Evolutionary conservation across 2,113 vertebrate species (phyloP), one percentile per base, ranked within the genome.

Genomic region (Rhinopomastus cyanomelas): DNA sequence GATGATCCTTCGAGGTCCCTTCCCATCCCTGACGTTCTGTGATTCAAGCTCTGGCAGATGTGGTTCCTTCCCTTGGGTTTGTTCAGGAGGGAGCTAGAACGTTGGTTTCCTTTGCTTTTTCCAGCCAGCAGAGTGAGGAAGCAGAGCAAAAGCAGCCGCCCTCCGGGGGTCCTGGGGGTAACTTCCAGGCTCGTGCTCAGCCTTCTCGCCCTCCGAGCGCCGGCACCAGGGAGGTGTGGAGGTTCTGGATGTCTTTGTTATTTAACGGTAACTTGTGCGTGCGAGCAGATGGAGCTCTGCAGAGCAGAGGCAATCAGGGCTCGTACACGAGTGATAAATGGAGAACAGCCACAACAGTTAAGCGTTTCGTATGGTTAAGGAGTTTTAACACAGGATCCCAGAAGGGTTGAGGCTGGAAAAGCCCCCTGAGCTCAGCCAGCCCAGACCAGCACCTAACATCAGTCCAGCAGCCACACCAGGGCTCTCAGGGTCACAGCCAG

Each of bases 81-180:
- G 74, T 55, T 90, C 83, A 71, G 72, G 86, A 95, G 56, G 49
- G 94, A 82, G 95, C 77, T 52, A 34, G 22, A 46, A 66, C 46
- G 29, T 21, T 64, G 61, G 89, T 13, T 36, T 13, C 20, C 79
- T 85, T 55, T n/a, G 19, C 30, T 66, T 57, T 85, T 79, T 90
- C 68, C n/a, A 29, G 51, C n/a, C n/a, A 62, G n/a, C 61, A 59
- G 48, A 88, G 68, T 82, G 56, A 93, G 69, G 66, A 39, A 73
- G 48, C 49, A n/a, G 11, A 56, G 44, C 52, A 67, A 80, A 26
- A 37, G 30, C 11, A 84, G 2, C 32, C 29, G 42, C 15, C 53
- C 57, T 66, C 26, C 7, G 87, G 67, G 79, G 72, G 4, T 11
- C 65, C 52, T 59, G 7, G 1, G 34, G 42, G 2, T 19, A 32